Evolutionary conservation across 64 coral and sea anemone species (phyloP).

Genomic region (Exaiptasia diaphana): DNA sequence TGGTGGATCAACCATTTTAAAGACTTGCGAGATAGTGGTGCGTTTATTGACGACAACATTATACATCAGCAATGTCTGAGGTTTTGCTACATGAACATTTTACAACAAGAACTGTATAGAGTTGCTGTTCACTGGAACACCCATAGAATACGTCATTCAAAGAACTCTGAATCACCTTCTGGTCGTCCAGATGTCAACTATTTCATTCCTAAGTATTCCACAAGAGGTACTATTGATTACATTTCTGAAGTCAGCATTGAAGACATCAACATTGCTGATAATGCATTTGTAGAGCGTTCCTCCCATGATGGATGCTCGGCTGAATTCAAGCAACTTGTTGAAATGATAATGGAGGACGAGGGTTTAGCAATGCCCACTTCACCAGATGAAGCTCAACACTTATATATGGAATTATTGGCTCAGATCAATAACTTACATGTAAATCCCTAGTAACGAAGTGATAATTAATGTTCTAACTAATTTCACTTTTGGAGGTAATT

Average conservation of each 20-base stretch:
- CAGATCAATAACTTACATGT: too few species aligned
- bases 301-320: slow-evolving; percentile 20
- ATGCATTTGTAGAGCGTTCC: neutral
- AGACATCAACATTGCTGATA: slow-evolving; percentile 32
- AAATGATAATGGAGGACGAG: slow-evolving; percentile 37
- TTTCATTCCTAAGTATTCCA: neutral
- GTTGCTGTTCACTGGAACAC: slow-evolving; percentile 47
- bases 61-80: slow-evolving; percentile 6
- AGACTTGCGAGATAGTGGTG: slow-evolving; percentile 10
- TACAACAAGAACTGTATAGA: slow-evolving; percentile 31
- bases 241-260: slow-evolving; percentile 1
- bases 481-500: neutral
- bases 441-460: slow-evolving; percentile 18
- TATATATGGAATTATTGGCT: slow-evolving; percentile 37
- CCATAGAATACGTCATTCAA: slow-evolving; percentile 37
- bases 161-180: slow-evolving; percentile 40
- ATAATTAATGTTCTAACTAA: slow-evolving; percentile 14
- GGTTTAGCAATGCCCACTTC: slow-evolving; percentile 9
- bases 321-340: slow-evolving; percentile 29
- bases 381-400: slow-evolving; percentile 19
- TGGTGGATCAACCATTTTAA: slow-evolving; percentile 9
- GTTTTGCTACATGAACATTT: neutral
- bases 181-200: slow-evolving; percentile 41
- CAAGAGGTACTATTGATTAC: slow-evolving; percentile 11
- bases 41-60: slow-evolving; percentile 10